These are phyloP conservation scores for Phania funesta DNA, from an alignment of 2,888 invertebrate genomes.

Conservation along the genomic window DNA sequence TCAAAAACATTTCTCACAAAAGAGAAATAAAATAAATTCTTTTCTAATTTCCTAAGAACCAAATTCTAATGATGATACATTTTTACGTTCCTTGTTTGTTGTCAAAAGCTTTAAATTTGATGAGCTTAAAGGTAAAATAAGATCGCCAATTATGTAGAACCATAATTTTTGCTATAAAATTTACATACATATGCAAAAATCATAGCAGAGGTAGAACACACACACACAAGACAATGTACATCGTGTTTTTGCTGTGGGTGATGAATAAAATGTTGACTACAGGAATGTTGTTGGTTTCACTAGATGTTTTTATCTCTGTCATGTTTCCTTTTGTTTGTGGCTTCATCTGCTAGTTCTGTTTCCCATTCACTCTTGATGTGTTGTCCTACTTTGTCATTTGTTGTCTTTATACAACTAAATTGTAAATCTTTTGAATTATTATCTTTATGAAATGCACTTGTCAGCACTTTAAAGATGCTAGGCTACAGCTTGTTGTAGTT, in stretches of 20 bases:
- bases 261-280: slow-evolving; percentile 40
- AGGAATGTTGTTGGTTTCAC: slow-evolving; percentile 33
- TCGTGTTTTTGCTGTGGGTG: slow-evolving; percentile 19
- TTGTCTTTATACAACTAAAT: slow-evolving; percentile 68
- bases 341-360: neutral
- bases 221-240: neutral
- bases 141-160: too few relatives aligned
- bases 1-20: too few relatives aligned
- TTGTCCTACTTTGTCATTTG: slow-evolving; percentile 60
- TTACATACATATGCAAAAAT: neutral
- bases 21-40: too few relatives aligned
- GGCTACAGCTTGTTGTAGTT: slow-evolving; percentile 7
- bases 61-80: too few relatives aligned
- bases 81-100: too few relatives aligned
- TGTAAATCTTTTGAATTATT: slow-evolving; percentile 70
- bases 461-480: slow-evolving; percentile 70
- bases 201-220: neutral
- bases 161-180: neutral
- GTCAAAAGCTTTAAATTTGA: too few relatives aligned
- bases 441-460: slow-evolving; percentile 73
- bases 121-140: too few relatives aligned
- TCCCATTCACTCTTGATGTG: slow-evolving; percentile 6
- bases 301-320: neutral
- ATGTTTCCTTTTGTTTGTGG: neutral
- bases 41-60: too few relatives aligned